Evolutionary conservation across 2,888 invertebrate genomes (phyloP).

Genomic region (Listrodromus nycthemerus): DNA sequence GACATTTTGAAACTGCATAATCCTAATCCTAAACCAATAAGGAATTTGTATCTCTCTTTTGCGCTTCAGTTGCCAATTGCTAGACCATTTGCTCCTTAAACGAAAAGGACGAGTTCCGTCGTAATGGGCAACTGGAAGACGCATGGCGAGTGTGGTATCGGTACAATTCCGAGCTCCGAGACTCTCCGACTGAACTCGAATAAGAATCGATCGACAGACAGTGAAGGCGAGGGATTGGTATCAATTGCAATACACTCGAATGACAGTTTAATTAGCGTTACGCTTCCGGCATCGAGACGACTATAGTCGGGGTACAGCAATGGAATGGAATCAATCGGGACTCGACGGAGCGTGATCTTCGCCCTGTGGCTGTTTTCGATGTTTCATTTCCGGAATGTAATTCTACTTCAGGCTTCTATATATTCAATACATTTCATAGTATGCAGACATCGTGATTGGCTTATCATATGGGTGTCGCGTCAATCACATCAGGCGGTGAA

Average conservation of each 20-base stretch:
- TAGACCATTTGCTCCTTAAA: neutral
- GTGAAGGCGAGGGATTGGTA: constrained; percentile 51
- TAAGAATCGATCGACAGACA: constrained; percentile 39
- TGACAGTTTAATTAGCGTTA: constrained; percentile 70
- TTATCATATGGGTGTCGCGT: neutral
- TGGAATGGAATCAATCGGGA: constrained; percentile 35
- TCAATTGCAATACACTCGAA: constrained; percentile 63
- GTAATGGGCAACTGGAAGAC: neutral
- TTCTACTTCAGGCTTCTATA: neutral
- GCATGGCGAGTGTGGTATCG: neutral
- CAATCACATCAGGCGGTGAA: constrained; percentile 2
- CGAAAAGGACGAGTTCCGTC: neutral
- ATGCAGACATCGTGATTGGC: neutral
- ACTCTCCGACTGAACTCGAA: constrained; percentile 18
- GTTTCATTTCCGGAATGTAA: constrained; percentile 15
- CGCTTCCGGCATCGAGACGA: constrained; percentile 29
- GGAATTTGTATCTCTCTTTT: neutral
- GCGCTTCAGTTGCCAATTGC: neutral
- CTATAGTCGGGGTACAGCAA: neutral
- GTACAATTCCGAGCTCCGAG: neutral
- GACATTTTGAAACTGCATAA: neutral
- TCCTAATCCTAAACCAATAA: neutral
- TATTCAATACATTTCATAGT: neutral
- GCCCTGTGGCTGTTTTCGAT: neutral
- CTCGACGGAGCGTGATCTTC: constrained; percentile 11